Percentiles rank a stretch among this genome's conserved stretches.
phyloP scores from a whole-genome alignment of 2,797 vertebrate species.

The Micromesistius poutassou region DNA sequence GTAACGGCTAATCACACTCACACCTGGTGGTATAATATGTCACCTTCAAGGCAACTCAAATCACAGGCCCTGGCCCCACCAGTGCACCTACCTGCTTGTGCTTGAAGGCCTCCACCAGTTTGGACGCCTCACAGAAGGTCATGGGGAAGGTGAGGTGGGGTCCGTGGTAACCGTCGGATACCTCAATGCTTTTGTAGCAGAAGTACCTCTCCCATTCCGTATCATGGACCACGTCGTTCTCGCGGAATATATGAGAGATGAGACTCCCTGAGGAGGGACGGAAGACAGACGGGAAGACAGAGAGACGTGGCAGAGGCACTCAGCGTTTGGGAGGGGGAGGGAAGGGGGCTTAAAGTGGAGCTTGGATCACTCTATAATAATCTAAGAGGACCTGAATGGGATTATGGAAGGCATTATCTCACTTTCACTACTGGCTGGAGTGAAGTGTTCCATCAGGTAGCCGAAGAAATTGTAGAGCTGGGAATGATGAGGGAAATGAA shows the following conservation, averaged over 20 bases:
- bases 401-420: slow-evolving; percentile 54
- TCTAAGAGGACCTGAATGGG: slow-evolving; percentile 15
- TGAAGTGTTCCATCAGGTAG: slow-evolving; percentile 88
- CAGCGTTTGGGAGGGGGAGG: not conserved
- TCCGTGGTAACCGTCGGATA: slow-evolving; percentile 78
- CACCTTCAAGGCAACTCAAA: too few species aligned
- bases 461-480: slow-evolving; percentile 91
- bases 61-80: not conserved
- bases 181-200: slow-evolving; percentile 78
- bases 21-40: too few species aligned
- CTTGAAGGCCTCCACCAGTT: slow-evolving; percentile 88
- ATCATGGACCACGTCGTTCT: slow-evolving; percentile 72
- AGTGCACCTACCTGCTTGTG: slow-evolving; percentile 82
- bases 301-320: not conserved
- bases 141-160: slow-evolving; percentile 86
- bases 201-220: slow-evolving; percentile 75
- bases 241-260: slow-evolving; percentile 82
- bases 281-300: too few species aligned
- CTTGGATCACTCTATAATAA: slow-evolving; percentile 2
- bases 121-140: slow-evolving; percentile 76
- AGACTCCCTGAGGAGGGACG: slow-evolving; percentile 74
- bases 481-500: slow-evolving; percentile 9
- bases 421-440: slow-evolving; percentile 81
- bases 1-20: too few species aligned
- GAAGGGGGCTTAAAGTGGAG: not conserved